Base-by-base conservation (phyloP, 2,113 vertebrate genomes). In the Pongo abelii region DNA sequence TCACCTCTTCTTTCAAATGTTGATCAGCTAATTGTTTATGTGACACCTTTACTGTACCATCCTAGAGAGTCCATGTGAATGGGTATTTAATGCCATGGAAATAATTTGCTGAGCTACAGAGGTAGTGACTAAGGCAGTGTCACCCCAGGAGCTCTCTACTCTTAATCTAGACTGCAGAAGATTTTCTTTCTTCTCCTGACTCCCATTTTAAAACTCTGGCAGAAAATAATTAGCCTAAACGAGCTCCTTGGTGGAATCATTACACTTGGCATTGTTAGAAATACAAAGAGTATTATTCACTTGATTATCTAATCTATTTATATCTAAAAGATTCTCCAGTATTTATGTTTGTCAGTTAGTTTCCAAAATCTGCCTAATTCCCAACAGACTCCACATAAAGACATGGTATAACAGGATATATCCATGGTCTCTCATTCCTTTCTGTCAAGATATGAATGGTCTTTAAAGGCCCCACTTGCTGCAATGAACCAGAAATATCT, bases 301-400 rank as follows among this genome's bases (percentile, higher is more conserved):
- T 85, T 78, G 57, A 59, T 91, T 85, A 94, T 59, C 38, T 80
- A 94, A 91, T 96, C 22, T 91, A 40, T 96, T 94, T 94, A 40
- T 84, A 91, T 94, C 59, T 84, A 87, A 96, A 91, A 92, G 55
- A 89, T 59, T 97, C 38, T 89, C 48, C 50, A 69, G 57, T 93
- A 78, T 93, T 97, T 98, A 91, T 30, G 59, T 93, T 75, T 97
- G 70, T 90, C 85, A 94, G 61, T 79, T 92, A 52, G 27, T 90
- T 96, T 88, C 81, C n/a, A 74, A 97, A 94, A 81, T 96, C 79
- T 81, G 55, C 61, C 46, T 88, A 80, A 92, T 96, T 96, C 90
- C 57, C 69, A 46, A 32, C 38, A 89, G 96, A 70, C 40, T 87
- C 61, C 46, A 81, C 57, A n/a, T 61, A 92, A 92, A 64, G 85